Percentiles rank a stretch among this genome's conserved stretches.
These are phyloP conservation scores for Macquaria ambigua DNA, from an alignment of 2,113 vertebrate genomes.

Conservation along the genomic window DNA sequence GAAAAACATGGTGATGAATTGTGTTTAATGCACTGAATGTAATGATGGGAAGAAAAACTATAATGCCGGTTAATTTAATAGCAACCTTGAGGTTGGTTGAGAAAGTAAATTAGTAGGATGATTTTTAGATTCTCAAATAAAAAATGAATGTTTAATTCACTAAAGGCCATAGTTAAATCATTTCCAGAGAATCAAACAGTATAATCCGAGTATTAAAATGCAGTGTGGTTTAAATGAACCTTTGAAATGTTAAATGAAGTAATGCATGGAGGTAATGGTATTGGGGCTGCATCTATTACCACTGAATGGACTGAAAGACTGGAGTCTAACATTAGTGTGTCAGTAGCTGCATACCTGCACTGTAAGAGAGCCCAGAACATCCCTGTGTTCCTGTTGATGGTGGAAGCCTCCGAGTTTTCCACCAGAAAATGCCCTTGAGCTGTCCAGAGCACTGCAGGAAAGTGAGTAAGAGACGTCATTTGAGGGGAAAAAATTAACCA, in stretches of 20 bases:
- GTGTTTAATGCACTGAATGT: slow-evolving; percentile 4
- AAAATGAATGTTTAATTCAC: neutral
- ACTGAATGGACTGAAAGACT: neutral
- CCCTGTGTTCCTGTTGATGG: slow-evolving; percentile 97
- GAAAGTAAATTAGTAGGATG: neutral
- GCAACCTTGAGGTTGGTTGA: neutral
- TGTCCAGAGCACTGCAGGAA: slow-evolving; percentile 93
- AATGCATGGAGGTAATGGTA: neutral
- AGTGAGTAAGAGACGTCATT: slow-evolving; percentile 21
- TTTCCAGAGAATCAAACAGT: neutral
- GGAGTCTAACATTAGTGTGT: neutral
- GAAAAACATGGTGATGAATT: neutral
- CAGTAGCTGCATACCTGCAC: slow-evolving; percentile 87
- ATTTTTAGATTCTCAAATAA: slow-evolving; percentile 17
- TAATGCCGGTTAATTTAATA: neutral
- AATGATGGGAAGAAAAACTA: neutral
- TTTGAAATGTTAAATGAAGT: slow-evolving; percentile 3
- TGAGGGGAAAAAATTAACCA: neutral
- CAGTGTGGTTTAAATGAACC: neutral
- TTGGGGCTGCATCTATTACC: neutral
- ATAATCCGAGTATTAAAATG: slow-evolving; percentile 6
- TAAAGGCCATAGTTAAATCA: fast-evolving
- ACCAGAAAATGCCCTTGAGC: slow-evolving; percentile 96
- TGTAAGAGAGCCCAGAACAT: slow-evolving; percentile 98
- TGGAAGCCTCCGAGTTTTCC: slow-evolving; percentile 94